A percentile compares a stretch with the other conserved stretches of the same genome.
These are phyloP conservation scores for Pyrrhia umbra DNA, from an alignment of 2,888 invertebrate species.

Conservation along the genomic window DNA sequence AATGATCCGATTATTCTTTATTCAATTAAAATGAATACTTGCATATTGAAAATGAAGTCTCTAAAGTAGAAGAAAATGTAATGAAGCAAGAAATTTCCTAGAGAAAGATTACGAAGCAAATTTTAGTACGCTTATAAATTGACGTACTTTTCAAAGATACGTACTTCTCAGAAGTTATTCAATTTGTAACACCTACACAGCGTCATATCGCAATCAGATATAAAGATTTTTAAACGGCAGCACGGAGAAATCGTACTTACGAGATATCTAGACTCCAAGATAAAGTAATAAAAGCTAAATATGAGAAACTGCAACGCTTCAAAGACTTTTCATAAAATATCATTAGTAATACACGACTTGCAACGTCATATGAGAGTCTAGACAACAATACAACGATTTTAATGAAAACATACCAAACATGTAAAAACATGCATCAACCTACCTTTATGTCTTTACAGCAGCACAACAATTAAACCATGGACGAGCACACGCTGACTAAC, in stretches of 20 bases:
- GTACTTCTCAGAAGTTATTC: neutral
- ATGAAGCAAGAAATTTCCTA: neutral
- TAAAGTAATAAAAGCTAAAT: slow-evolving; percentile 1
- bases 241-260: neutral
- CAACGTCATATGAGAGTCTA: slow-evolving; percentile 11
- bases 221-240: slow-evolving; percentile 9
- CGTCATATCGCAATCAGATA: slow-evolving; percentile 11
- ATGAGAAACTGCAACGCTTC: neutral
- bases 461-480: slow-evolving; percentile 51
- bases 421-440: slow-evolving; percentile 20
- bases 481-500: slow-evolving; percentile 51
- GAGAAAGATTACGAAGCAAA: neutral
- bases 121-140: neutral
- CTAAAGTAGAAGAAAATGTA: too few species aligned
- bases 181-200: slow-evolving; percentile 26
- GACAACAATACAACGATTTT: slow-evolving; percentile 31
- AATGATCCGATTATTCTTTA: too few species aligned
- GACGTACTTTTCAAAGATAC: neutral
- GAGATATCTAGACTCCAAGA: slow-evolving; percentile 3
- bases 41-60: too few species aligned
- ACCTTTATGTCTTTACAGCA: slow-evolving; percentile 13
- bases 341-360: neutral
- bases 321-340: neutral
- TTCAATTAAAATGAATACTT: too few species aligned
- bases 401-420: slow-evolving; percentile 24